A percentile compares a stretch with the other conserved stretches of the same genome.
Conservation (phyloP, 2,113 vertebrate species). For the Protobothrops mucrosquamatus region DNA sequence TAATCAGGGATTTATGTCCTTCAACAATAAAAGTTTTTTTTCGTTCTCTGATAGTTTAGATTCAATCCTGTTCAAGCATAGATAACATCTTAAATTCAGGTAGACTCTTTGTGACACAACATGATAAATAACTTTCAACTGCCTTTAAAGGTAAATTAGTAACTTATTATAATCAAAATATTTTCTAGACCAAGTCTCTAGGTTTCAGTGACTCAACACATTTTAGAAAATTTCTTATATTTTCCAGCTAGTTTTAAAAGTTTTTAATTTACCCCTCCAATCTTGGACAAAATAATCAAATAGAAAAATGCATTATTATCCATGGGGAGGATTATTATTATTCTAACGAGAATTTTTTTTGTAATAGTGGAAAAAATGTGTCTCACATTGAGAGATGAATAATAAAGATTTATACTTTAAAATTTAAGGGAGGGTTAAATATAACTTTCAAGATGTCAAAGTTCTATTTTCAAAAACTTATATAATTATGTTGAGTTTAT, state of each 20-base stretch:
- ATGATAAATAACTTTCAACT: not conserved
- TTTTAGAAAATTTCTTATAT: not conserved
- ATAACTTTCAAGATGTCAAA: not conserved
- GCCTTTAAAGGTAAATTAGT: not conserved
- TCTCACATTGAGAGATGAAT: not conserved
- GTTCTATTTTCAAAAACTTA: slow-evolving; percentile 1
- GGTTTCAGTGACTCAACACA: not conserved
- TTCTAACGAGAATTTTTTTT: not conserved
- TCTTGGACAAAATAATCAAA: not conserved
- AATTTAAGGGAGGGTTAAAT: not conserved
- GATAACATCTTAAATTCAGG: not conserved
- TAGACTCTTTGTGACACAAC: not conserved
- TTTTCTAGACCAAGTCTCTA: not conserved
- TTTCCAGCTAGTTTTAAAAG: not conserved
- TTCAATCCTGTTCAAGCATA: slow-evolving; percentile 23
- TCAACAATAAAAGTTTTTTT: not conserved
- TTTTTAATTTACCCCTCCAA: not conserved
- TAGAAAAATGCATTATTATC: not conserved
- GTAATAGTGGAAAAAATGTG: not conserved
- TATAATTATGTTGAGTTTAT: slow-evolving; percentile 51
- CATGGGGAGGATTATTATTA: not conserved
- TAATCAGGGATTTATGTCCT: slow-evolving; percentile 30
- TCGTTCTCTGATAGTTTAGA: slow-evolving; percentile 29
- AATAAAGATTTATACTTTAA: slow-evolving; percentile 8
- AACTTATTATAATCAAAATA: not conserved